A percentile compares a stretch with the other conserved stretches of the same genome.
Evolutionary conservation across 2,888 invertebrate genomes (phyloP).

Genomic region (Griposia aprilina): DNA sequence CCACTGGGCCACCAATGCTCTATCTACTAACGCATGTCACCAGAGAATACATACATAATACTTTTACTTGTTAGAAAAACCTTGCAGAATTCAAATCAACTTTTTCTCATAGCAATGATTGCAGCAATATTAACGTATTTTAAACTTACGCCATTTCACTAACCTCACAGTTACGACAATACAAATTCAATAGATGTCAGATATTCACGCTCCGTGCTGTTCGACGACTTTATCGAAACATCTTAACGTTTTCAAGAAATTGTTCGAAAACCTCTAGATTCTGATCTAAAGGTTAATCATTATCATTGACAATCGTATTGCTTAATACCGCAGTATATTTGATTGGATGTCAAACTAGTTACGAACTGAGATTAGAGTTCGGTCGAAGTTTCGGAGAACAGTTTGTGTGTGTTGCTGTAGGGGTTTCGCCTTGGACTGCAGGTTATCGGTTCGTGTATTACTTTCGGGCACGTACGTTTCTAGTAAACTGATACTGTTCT

Average conservation of each 20-base stretch:
- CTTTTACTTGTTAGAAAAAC: background rate
- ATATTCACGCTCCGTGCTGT: conserved; percentile 66
- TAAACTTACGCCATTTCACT: conserved; percentile 40
- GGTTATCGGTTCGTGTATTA: conserved; percentile 44
- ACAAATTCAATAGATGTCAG: conserved; percentile 64
- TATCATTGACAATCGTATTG: conserved; percentile 51
- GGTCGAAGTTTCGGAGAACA: conserved; percentile 42
- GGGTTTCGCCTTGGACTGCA: conserved; percentile 35
- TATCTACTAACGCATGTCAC: background rate
- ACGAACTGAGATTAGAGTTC: conserved; percentile 50
- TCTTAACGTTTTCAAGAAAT: conserved; percentile 68
- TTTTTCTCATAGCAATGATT: background rate
- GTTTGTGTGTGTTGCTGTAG: conserved; percentile 55
- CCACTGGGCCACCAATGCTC: too few relatives aligned
- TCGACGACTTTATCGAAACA: conserved; percentile 67
- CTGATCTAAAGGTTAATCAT: conserved; percentile 62
- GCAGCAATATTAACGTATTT: background rate
- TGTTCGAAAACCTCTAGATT: conserved; percentile 59
- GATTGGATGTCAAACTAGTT: conserved; percentile 63
- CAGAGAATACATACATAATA: background rate
- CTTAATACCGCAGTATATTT: conserved; percentile 51
- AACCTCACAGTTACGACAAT: conserved; percentile 31
- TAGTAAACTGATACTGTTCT: too few relatives aligned
- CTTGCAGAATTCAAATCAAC: background rate
- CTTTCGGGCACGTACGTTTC: background rate